Base-by-base conservation (phyloP, 2,888 invertebrate species). In the Dynastes tityus region DNA sequence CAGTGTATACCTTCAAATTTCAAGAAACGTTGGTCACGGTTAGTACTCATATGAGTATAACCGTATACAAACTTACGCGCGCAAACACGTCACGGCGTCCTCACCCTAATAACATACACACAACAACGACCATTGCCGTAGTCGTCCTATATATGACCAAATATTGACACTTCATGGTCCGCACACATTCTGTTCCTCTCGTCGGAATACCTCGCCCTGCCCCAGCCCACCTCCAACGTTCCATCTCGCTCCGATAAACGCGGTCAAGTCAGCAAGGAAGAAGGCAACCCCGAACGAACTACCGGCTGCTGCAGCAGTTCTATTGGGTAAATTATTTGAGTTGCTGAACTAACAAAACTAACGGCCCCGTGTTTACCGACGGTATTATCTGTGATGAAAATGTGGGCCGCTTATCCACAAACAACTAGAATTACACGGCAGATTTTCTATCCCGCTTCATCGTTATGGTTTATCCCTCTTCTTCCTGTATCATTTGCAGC, bases 291-390 rank as follows among this genome's bases (percentile, higher is more conserved):
- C 85, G 87, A 85, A 85, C 86, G 88, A 88, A 88, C 87, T 86
- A 86, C 85, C 85, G 85, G 85, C 85, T 87, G 87, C 45, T 45
- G 45, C 87, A 86, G 87, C 87, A 87, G 87, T 87, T 86, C 88
- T 87, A 87, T 87, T 85, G 88, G 87, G 88, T 88, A 88, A 88
- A 89, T 89, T 88, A 89, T 88, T 89, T 88, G 88, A 89, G 88
- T 88, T 89, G 87, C 88, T 88, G 86, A 88, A 88, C 89, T 88
- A 89, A 89, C 88, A 89, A 87, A 88, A 88, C 88, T 88, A 88
- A 88, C 88, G 87, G 87, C 83, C 86, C 84, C 82, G 81, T 88
- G 87, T 89, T 88, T 89, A 85, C 87, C 82, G 84, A 85, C 84
- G 83, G 88, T 87, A 88, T 89, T 88, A 89, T 88, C 88, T 87